Evolutionary conservation across 2,113 vertebrate genomes (phyloP).

Genomic region (Glaucomys volans): DNA sequence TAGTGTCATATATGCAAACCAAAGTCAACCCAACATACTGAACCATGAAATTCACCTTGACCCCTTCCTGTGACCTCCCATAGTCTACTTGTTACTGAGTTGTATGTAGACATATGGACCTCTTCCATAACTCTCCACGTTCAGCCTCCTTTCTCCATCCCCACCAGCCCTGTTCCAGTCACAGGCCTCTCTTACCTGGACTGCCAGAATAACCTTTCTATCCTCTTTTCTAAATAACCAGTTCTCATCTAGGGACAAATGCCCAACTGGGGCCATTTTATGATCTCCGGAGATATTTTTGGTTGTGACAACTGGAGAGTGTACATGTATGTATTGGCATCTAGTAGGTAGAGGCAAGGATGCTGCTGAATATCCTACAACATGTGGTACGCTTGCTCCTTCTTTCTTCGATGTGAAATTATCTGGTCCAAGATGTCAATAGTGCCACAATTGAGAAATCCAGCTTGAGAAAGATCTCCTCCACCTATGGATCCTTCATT

Average conservation of each 20-base stretch:
- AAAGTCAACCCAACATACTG: not conserved
- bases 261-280: not conserved
- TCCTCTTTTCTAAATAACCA: not conserved
- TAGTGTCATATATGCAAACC: not conserved
- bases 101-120: not conserved
- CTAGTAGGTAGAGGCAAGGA: not conserved
- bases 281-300: not conserved
- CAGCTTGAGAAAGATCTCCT: not conserved
- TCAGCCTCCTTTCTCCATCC: not conserved
- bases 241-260: not conserved
- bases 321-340: not conserved
- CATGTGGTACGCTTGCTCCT: not conserved
- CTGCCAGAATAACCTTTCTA: not conserved
- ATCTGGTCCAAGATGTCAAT: not conserved
- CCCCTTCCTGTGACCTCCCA: not conserved
- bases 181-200: not conserved
- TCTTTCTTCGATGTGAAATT: not conserved
- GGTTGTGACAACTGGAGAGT: not conserved
- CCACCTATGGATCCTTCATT: not conserved
- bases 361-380: not conserved
- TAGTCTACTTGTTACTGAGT: not conserved
- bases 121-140: not conserved
- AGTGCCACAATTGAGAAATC: not conserved
- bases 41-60: not conserved
- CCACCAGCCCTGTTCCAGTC: not conserved